A percentile compares a stretch with the other conserved stretches of the same genome.
These are phyloP conservation scores for Myrmecophaga tridactyla DNA, from an alignment of 2,113 vertebrate species.

Conservation along the genomic window DNA sequence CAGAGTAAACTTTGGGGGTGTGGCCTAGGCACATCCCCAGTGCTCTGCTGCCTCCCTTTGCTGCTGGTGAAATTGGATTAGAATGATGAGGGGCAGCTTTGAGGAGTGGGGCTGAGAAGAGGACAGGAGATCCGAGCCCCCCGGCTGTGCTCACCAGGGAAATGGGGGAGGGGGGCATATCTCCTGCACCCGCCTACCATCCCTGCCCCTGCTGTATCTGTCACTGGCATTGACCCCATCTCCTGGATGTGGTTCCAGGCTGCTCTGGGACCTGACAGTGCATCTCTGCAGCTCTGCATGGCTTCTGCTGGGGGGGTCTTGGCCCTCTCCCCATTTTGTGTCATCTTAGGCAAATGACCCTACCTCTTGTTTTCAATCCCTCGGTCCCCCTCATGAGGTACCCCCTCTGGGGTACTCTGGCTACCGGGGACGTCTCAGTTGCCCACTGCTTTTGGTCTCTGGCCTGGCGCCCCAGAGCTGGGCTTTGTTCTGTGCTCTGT, in stretches of 20 bases:
- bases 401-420: background rate
- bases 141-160: background rate
- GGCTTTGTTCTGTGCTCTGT: background rate
- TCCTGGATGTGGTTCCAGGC: background rate
- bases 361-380: background rate
- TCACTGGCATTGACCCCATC: background rate
- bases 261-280: background rate
- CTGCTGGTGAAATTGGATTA: background rate
- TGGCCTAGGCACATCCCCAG: too few species aligned
- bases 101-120: background rate
- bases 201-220: background rate
- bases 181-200: background rate
- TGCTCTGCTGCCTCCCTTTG: background rate
- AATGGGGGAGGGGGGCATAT: background rate
- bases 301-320: background rate
- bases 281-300: background rate
- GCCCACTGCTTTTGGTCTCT: background rate
- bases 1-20: background rate
- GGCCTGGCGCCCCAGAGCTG: background rate
- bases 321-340: background rate
- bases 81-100: background rate
- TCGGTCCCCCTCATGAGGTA: background rate
- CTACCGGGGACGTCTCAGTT: background rate
- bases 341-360: background rate
- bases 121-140: background rate